These are phyloP conservation scores for Babyrousa celebensis DNA, from an alignment of 2,797 vertebrate genomes.

Conservation along the genomic window DNA sequence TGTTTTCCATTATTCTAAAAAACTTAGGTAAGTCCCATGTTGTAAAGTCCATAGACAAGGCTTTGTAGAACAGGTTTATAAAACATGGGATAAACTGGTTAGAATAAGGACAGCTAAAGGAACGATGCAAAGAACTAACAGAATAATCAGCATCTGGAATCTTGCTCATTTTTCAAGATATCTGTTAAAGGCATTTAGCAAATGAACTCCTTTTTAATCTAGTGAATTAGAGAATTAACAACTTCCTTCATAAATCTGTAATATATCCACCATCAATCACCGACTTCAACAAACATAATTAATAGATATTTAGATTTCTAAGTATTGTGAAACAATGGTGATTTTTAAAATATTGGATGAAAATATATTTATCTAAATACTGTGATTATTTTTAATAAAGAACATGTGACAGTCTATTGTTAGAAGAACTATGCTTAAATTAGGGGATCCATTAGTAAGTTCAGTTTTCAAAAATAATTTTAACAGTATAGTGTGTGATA, in stretches of 20 bases:
- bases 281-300: neutral
- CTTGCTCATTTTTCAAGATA: neutral
- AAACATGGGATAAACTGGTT: neutral
- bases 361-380: neutral
- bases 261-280: neutral
- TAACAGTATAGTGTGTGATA: neutral
- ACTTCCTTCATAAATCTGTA: neutral
- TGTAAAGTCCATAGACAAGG: neutral
- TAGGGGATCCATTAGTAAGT: neutral
- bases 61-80: neutral
- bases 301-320: neutral
- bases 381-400: neutral
- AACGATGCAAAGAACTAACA: neutral
- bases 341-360: neutral
- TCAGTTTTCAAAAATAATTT: neutral
- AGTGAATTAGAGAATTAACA: neutral
- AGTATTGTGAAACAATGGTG: neutral
- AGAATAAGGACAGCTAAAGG: neutral
- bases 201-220: neutral
- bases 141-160: neutral
- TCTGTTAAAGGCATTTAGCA: neutral
- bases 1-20: neutral
- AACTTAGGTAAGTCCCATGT: neutral
- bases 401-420: neutral
- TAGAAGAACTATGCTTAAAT: neutral